Evolutionary conservation across 2,888 invertebrate genomes (phyloP), one percentile per base, ranked within the genome.

Genomic region (Meloe dianella): DNA sequence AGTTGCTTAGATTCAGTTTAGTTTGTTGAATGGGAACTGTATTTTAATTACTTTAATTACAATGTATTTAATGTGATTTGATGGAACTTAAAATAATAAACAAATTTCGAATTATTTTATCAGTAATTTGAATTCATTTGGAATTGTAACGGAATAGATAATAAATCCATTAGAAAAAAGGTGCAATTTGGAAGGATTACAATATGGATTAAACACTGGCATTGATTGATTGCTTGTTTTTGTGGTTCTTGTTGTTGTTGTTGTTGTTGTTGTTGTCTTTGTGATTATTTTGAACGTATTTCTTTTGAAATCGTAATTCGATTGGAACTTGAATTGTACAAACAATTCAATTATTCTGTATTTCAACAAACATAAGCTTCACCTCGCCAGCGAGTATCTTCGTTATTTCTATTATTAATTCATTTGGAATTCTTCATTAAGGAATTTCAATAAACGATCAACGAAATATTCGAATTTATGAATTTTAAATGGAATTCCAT

Each of bases 221-320:
- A 68, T 66, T 68, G 68, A 68, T 68, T 66, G 68, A 68, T 68
- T 68, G 64, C 68, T 63, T 68, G 61, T 66, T 57, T 65, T 60
- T 65, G 51, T 62, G 63, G 35, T 35, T 63, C 57, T 66, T 66
- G 61, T 68, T 65, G 65, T 68, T 68, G 68, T 63, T 68, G 60
- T 65, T 63, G n/a, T 66, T 66, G 61, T 68, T 65, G 65, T 68
- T 68, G 68, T 63, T 68, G 60, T 65, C n/a, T n/a, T n/a, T n/a
- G n/a, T n/a, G n/a, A n/a, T 63, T 66, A 66, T 41, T 17, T 17
- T 17, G 41, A 41, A 17, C n/a, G 41, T 41, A 66, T 66, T 66
- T 9, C 2, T 47, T 22, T 20, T 20, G 10, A 17, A 41, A 41
- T 10, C 20, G 9, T 9, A 10, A 4, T 10, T 20, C 47, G 17